Conservation (phyloP, 2,113 vertebrate genomes). For the Cyprinodon brontotheroides region DNA sequence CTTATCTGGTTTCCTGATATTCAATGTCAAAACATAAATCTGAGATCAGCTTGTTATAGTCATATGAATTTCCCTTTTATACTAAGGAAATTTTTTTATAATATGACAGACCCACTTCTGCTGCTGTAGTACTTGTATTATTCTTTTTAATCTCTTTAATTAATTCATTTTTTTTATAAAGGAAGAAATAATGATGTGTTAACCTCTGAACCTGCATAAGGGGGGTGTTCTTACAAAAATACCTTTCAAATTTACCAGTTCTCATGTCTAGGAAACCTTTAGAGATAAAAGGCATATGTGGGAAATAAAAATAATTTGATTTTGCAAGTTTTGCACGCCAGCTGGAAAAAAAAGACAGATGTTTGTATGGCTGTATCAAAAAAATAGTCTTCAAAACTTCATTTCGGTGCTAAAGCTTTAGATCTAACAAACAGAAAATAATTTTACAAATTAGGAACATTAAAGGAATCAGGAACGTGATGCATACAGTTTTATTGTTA, state of each 20-base stretch:
- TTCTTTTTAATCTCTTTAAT: background rate
- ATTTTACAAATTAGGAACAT: background rate
- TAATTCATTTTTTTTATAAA: constrained; percentile 3
- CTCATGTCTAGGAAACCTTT: constrained; percentile 2
- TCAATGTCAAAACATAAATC: constrained; percentile 13
- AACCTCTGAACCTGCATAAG: background rate
- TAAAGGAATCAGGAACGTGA: background rate
- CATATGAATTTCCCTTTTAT: background rate
- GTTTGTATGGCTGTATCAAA: background rate
- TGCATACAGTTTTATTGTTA: background rate
- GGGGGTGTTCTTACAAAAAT: constrained; percentile 7
- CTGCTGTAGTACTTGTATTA: background rate
- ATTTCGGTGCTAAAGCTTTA: background rate
- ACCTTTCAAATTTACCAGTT: constrained; percentile 2
- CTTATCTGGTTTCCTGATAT: constrained; percentile 33
- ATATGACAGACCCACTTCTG: background rate
- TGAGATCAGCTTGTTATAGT: background rate
- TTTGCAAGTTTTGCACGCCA: background rate
- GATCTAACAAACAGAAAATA: background rate
- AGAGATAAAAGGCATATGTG: constrained; percentile 17
- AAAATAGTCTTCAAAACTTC: background rate
- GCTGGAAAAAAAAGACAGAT: background rate
- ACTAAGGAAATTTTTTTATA: background rate
- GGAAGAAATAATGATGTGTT: background rate
- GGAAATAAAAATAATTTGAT: constrained; percentile 14